Evolutionary conservation across 2,113 vertebrate species (phyloP).

Genomic region (Sceloporus undulatus): DNA sequence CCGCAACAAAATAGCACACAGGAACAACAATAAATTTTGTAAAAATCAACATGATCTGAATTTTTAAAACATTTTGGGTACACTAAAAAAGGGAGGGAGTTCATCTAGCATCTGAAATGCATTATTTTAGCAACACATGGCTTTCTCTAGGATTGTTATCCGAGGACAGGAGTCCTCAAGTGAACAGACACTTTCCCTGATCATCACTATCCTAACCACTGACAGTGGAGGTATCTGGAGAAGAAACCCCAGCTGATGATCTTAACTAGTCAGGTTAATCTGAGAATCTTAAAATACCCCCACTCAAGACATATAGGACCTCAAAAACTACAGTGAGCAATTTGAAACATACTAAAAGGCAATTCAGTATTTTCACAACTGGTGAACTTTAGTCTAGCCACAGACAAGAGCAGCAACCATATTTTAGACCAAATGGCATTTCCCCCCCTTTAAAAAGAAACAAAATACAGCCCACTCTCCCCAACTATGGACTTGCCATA

Average conservation of each 20-base stretch:
- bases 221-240: not conserved
- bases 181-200: not conserved
- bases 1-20: conserved; percentile 7
- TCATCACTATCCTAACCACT: not conserved
- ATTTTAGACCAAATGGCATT: no score
- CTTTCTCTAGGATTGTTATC: not conserved
- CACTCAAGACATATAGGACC: not conserved
- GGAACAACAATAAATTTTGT: not conserved
- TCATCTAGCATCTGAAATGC: not conserved
- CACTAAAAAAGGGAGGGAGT: no score
- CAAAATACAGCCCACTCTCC: no score
- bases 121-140: not conserved
- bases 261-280: not conserved
- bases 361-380: no score
- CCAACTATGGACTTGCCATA: no score
- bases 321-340: not conserved
- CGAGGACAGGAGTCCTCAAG: no score
- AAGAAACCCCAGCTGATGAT: not conserved
- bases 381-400: no score
- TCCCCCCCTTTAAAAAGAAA: no score
- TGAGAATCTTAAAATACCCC: not conserved
- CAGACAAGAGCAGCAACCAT: no score
- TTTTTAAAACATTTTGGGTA: no score
- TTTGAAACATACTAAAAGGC: no score
- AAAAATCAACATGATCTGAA: not conserved